A percentile compares a stretch with the other conserved stretches of the same genome.
Evolutionary conservation across 2,113 vertebrate species (phyloP).

Genomic region (Platycercus adscitus): DNA sequence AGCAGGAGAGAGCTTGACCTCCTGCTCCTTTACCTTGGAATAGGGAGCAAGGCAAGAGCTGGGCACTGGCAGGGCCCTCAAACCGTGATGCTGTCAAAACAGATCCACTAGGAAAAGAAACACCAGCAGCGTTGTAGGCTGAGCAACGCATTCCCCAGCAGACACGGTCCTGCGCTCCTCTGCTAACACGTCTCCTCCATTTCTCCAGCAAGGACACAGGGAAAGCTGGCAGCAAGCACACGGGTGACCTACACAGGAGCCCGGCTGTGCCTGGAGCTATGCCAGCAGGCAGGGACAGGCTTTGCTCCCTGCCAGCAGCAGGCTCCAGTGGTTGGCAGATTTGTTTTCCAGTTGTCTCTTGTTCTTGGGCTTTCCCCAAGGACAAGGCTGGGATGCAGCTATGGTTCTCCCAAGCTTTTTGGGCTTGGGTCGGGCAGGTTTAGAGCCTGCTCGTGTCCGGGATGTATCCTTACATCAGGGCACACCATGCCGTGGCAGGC

Average conservation of each 20-base stretch:
- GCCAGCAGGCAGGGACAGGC: conserved; percentile 36
- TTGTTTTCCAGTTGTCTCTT: neutral
- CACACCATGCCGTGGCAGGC: neutral
- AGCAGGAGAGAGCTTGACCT: neutral
- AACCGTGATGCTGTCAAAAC: neutral
- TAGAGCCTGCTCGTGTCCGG: rapidly evolving
- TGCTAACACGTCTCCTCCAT: neutral
- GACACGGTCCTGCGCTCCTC: neutral
- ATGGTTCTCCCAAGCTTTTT: neutral
- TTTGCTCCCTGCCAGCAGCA: neutral
- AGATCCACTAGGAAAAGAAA: neutral
- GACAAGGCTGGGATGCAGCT: neutral
- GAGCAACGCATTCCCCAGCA: neutral
- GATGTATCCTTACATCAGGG: neutral
- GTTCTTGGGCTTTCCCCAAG: neutral
- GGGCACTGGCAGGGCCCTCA: neutral
- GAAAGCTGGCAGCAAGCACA: neutral
- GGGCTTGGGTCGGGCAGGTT: neutral
- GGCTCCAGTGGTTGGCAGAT: conserved; percentile 3
- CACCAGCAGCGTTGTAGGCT: rapidly evolving
- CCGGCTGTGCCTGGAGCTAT: neutral
- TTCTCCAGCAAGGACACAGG: neutral
- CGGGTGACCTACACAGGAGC: conserved; percentile 28
- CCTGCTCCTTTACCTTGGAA: neutral
- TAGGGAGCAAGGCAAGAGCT: neutral